Evolutionary conservation across 2,888 invertebrate genomes (phyloP).

Genomic region (Hirtodrosophila confusa): DNA sequence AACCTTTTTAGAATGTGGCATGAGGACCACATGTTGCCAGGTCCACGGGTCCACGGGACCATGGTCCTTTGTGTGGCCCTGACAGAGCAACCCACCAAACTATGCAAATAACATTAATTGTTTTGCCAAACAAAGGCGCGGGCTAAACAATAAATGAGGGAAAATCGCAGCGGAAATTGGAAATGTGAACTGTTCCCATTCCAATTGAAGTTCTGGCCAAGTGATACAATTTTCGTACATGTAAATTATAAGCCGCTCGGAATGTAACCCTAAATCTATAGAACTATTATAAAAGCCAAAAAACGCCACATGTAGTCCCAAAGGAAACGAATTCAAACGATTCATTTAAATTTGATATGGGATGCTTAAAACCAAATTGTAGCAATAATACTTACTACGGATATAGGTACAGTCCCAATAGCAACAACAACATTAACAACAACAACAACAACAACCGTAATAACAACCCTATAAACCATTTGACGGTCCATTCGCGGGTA

Average conservation of each 20-base stretch:
- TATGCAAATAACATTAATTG: slow-evolving; percentile 79
- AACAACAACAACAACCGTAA: slow-evolving; percentile 29
- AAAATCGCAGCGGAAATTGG: slow-evolving; percentile 52
- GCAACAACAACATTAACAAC: slow-evolving; percentile 31
- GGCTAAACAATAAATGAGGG: slow-evolving; percentile 50
- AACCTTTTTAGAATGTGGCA: not conserved
- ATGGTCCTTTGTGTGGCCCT: slow-evolving; percentile 25
- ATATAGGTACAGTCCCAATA: slow-evolving; percentile 59
- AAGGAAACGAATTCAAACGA: slow-evolving; percentile 52
- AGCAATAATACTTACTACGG: slow-evolving; percentile 9
- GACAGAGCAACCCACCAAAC: slow-evolving; percentile 39
- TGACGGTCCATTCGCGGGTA: slow-evolving; percentile 75
- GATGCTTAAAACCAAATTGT: slow-evolving; percentile 57
- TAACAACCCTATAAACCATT: slow-evolving; percentile 75
- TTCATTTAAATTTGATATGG: slow-evolving; percentile 79
- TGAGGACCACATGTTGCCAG: slow-evolving; percentile 60
- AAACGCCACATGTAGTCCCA: slow-evolving; percentile 63
- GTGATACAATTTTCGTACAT: slow-evolving; percentile 59
- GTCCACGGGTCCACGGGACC: not conserved
- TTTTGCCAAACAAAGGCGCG: slow-evolving; percentile 70
- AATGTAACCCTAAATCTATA: slow-evolving; percentile 68
- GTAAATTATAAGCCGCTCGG: slow-evolving; percentile 57
- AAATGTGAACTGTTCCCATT: slow-evolving; percentile 45
- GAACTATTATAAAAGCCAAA: slow-evolving; percentile 35
- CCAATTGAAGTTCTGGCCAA: slow-evolving; percentile 27